phyloP scores from a whole-genome alignment of 2,888 invertebrate species.

The Leptinotarsa haldemani region DNA sequence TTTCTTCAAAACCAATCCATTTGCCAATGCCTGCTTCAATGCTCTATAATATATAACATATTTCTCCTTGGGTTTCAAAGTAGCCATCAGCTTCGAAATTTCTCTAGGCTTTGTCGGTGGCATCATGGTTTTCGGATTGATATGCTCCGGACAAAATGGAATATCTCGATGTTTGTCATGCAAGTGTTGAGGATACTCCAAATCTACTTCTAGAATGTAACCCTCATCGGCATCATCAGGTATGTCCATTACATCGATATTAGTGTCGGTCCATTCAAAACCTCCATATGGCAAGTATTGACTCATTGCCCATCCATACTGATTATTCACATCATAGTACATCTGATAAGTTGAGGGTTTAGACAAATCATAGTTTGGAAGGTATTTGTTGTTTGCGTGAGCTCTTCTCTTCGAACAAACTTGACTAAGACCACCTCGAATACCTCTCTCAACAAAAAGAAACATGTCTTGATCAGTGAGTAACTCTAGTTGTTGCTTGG shows the following conservation, averaged over 20 bases:
- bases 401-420: constrained; percentile 25
- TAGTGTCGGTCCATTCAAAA: constrained; percentile 30
- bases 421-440: constrained; percentile 27
- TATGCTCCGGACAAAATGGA: constrained; percentile 17
- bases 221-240: constrained; percentile 36
- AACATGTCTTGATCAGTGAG: constrained; percentile 57
- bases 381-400: constrained; percentile 54
- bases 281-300: constrained; percentile 50
- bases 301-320: constrained; percentile 50
- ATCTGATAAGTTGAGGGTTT: constrained; percentile 49
- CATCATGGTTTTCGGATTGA: constrained; percentile 22
- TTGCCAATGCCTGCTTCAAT: constrained; percentile 51
- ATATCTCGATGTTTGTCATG: constrained; percentile 56
- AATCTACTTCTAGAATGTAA: constrained; percentile 62
- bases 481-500: constrained; percentile 54
- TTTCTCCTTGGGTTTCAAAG: background rate
- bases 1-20: constrained; percentile 49
- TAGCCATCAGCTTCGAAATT: constrained; percentile 21
- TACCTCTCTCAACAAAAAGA: constrained; percentile 31
- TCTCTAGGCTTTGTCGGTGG: constrained; percentile 14
- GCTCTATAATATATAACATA: constrained; percentile 28
- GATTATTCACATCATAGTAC: constrained; percentile 44
- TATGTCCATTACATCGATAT: constrained; percentile 33
- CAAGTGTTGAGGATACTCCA: constrained; percentile 60
- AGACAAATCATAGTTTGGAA: constrained; percentile 50